Evolutionary conservation across 2,888 invertebrate species (phyloP).

Genomic region (Phlogophora meticulosa): DNA sequence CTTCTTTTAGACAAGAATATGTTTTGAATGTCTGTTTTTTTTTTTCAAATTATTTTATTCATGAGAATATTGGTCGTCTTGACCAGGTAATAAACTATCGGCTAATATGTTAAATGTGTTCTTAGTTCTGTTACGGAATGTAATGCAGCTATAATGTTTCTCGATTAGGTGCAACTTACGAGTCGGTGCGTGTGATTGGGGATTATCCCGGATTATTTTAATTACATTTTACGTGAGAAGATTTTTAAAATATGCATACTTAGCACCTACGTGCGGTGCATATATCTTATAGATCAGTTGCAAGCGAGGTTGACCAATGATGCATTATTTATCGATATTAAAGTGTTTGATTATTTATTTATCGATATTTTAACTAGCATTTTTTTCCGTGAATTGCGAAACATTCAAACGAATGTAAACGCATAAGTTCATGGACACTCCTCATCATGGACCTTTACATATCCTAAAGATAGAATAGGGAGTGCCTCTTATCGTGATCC

Average conservation of each 20-base stretch:
- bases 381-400: not conserved
- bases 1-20: slow-evolving; percentile 19
- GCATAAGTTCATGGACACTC: slow-evolving; percentile 6
- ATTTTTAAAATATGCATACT: slow-evolving; percentile 47
- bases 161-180: slow-evolving; percentile 40
- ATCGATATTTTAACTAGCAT: not conserved
- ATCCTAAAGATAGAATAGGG: slow-evolving; percentile 11
- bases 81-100: slow-evolving; percentile 37
- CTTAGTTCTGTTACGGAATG: slow-evolving; percentile 48
- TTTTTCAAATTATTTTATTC: slow-evolving; percentile 3
- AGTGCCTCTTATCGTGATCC: slow-evolving; percentile 8
- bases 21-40: slow-evolving; percentile 12
- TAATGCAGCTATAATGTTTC: slow-evolving; percentile 43
- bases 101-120: slow-evolving; percentile 45
- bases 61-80: slow-evolving; percentile 3
- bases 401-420: not conserved
- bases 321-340: not conserved
- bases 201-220: slow-evolving; percentile 50
- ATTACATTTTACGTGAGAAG: slow-evolving; percentile 41
- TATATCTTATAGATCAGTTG: not conserved
- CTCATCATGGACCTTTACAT: not conserved
- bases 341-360: too few species aligned
- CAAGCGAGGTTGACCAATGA: slow-evolving; percentile 4
- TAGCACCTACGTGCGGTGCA: slow-evolving; percentile 35
- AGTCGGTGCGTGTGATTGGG: slow-evolving; percentile 36